These are phyloP conservation scores for Carlito syrichta DNA, from an alignment of 2,113 vertebrate species.

Conservation along the genomic window DNA sequence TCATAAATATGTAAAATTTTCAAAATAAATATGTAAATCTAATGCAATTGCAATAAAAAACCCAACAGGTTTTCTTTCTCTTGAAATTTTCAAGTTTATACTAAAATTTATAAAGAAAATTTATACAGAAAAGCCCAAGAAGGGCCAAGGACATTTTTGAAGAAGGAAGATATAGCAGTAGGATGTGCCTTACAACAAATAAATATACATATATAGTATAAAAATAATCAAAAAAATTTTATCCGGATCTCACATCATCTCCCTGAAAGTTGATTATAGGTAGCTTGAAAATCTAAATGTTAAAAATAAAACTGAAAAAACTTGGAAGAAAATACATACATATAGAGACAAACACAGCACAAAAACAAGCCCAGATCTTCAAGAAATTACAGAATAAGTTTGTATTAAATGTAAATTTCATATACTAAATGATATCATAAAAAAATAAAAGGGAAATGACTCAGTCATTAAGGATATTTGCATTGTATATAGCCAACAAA, in stretches of 20 bases:
- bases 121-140: too few species aligned
- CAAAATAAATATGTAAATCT: too few species aligned
- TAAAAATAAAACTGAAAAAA: background rate
- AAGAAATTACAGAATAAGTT: background rate
- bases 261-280: background rate
- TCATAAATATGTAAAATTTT: too few species aligned
- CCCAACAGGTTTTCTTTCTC: too few species aligned
- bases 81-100: too few species aligned
- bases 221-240: background rate
- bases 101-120: too few species aligned
- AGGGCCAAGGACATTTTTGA: too few species aligned
- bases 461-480: background rate
- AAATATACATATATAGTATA: background rate
- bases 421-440: background rate
- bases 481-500: background rate
- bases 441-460: background rate
- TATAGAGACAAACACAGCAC: background rate
- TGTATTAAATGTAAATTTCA: background rate
- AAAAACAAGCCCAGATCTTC: background rate
- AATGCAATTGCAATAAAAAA: too few species aligned
- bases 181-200: too few species aligned
- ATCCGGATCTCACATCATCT: background rate
- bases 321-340: background rate
- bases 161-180: too few species aligned
- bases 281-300: background rate